phyloP scores from a whole-genome alignment of 2,888 invertebrate genomes.

The Lomographa bimaculata region DNA sequence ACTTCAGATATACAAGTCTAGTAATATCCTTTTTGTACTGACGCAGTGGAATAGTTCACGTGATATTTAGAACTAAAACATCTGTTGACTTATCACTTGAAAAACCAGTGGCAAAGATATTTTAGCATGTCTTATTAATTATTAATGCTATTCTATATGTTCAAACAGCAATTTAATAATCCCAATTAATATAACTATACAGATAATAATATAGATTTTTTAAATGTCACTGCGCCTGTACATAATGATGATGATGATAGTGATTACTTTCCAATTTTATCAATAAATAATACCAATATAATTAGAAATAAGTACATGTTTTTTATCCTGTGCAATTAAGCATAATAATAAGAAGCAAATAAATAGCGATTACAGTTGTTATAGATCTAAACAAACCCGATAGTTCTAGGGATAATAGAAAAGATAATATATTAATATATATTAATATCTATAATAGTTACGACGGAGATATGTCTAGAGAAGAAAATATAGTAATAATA shows the following conservation, averaged over 20 bases:
- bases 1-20: conserved; percentile 71
- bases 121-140: too few species aligned
- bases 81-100: too few species aligned
- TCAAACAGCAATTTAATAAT: too few species aligned
- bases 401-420: conserved; percentile 44
- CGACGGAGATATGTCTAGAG: conserved; percentile 32
- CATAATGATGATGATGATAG: conserved; percentile 41
- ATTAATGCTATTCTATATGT: too few species aligned
- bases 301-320: conserved; percentile 23
- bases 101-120: too few species aligned
- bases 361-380: conserved; percentile 49
- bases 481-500: conserved; percentile 19
- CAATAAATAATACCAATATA: conserved; percentile 35
- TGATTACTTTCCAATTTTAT: conserved; percentile 33
- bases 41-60: conserved; percentile 45
- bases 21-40: conserved; percentile 49
- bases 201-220: conserved; percentile 27
- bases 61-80: conserved; percentile 21
- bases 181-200: too few species aligned
- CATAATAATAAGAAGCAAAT: conserved; percentile 63
- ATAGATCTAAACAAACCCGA: conserved; percentile 51
- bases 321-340: conserved; percentile 54
- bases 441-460: conserved; percentile 28
- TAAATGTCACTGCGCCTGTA: conserved; percentile 47
- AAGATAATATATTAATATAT: conserved; percentile 33